These are phyloP conservation scores for Cephalopholis sonnerati DNA, from an alignment of 2,113 vertebrate genomes.

Conservation along the genomic window DNA sequence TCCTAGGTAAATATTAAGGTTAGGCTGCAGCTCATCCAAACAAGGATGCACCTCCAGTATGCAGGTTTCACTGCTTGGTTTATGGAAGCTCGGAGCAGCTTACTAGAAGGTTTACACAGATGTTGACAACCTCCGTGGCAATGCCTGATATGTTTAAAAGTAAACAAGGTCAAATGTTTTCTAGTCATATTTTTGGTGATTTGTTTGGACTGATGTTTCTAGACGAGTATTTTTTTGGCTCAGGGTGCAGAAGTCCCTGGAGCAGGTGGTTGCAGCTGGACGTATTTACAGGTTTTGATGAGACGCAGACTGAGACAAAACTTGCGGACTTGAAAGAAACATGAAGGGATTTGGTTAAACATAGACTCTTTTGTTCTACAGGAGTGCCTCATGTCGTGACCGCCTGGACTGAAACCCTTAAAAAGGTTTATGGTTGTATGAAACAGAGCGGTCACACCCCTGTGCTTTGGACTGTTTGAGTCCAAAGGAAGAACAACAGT, in stretches of 20 bases:
- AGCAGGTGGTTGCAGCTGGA: not conserved
- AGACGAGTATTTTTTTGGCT: not conserved
- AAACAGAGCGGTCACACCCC: not conserved
- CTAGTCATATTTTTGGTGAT: too few relatives aligned
- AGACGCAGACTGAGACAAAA: not conserved
- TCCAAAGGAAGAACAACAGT: not conserved
- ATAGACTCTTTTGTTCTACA: not conserved
- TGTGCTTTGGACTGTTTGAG: not conserved
- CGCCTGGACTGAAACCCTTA: not conserved
- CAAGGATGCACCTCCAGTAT: not conserved
- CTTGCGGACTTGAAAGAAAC: not conserved
- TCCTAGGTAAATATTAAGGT: slow-evolving; percentile 56
- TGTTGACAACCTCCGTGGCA: not conserved
- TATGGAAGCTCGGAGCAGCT: not conserved
- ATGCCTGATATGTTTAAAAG: not conserved
- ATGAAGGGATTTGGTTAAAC: not conserved
- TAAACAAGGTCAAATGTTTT: not conserved
- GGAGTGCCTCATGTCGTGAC: not conserved
- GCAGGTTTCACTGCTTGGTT: not conserved
- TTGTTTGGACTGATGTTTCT: not conserved
- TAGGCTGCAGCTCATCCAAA: slow-evolving; percentile 30
- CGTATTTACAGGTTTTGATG: not conserved
- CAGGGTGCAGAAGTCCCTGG: not conserved
- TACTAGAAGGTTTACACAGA: slow-evolving; percentile 13
- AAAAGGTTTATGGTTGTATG: not conserved